phyloP scores from a whole-genome alignment of 2,888 invertebrate species.

The Clitarchus hookeri region DNA sequence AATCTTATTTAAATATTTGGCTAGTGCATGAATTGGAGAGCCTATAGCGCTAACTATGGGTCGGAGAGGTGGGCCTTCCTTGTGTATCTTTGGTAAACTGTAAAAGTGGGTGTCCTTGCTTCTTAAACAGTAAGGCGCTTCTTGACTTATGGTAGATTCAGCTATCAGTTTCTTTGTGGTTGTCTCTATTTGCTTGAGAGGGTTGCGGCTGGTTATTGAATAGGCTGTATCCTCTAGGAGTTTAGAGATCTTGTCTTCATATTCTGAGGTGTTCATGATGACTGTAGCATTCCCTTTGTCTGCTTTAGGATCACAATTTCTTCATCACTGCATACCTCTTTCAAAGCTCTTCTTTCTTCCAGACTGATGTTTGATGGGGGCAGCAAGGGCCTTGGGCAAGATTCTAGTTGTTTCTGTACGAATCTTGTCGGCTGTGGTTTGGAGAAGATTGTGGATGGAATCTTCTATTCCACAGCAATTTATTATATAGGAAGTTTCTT shows the following conservation, averaged over 20 bases:
- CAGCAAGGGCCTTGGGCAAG: too few species aligned
- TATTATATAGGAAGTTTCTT: too few species aligned
- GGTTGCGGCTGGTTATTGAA: not conserved
- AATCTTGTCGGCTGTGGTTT: too few species aligned
- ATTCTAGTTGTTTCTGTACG: too few species aligned
- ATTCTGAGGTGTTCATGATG: not conserved
- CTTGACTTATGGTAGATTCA: not conserved
- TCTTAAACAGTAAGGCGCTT: not conserved
- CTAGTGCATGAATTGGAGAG: constrained; percentile 28
- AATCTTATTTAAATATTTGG: not conserved
- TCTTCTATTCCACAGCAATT: too few species aligned
- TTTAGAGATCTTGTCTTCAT: not conserved
- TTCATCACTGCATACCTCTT: not conserved
- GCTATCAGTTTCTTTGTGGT: too few species aligned
- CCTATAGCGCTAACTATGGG: too few species aligned
- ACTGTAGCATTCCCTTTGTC: not conserved
- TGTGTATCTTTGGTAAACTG: too few species aligned
- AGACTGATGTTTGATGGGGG: too few species aligned
- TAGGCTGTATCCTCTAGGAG: not conserved
- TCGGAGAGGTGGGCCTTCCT: too few species aligned
- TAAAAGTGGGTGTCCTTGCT: not conserved
- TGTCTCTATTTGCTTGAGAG: not conserved
- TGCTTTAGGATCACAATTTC: not conserved
- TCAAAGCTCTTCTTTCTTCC: too few species aligned
- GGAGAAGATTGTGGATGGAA: too few species aligned